phyloP scores from a whole-genome alignment of 2,113 vertebrate genomes.

The Zingel zingel region DNA sequence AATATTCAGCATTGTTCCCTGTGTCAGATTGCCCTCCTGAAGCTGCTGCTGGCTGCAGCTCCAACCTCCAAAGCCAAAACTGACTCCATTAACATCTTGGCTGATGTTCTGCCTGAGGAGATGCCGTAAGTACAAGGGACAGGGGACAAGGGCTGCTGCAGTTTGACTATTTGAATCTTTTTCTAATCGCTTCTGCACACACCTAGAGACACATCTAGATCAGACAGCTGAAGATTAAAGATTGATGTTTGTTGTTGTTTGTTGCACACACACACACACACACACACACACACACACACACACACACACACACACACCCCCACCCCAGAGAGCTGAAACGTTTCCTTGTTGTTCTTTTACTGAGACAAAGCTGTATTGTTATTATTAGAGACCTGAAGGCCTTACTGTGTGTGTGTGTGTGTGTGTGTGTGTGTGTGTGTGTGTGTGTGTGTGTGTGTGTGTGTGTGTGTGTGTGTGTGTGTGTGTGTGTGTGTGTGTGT shows the following conservation, averaged over 20 bases:
- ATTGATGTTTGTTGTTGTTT: neutral
- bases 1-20: neutral
- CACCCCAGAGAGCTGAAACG: neutral
- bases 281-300: too few species aligned
- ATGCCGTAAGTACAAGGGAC: slow-evolving; percentile 91
- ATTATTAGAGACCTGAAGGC: neutral
- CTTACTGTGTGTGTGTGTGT: slow-evolving; percentile 22
- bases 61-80: slow-evolving; percentile 99
- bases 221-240: neutral
- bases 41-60: slow-evolving; percentile 95
- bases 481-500: neutral
- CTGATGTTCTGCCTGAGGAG: slow-evolving; percentile 95
- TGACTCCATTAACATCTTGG: slow-evolving; percentile 97
- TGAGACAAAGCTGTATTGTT: neutral
- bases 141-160: neutral
- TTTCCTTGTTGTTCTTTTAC: neutral
- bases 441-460: slow-evolving; percentile 35
- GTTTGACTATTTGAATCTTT: neutral
- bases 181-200: neutral
- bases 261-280: neutral
- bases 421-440: slow-evolving; percentile 34
- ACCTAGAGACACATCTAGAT: neutral
- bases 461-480: slow-evolving; percentile 37
- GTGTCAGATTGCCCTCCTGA: slow-evolving; percentile 93
- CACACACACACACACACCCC: too few species aligned